These are phyloP conservation scores for Miltochrista miniata DNA, from an alignment of 2,888 invertebrate genomes.

Conservation along the genomic window DNA sequence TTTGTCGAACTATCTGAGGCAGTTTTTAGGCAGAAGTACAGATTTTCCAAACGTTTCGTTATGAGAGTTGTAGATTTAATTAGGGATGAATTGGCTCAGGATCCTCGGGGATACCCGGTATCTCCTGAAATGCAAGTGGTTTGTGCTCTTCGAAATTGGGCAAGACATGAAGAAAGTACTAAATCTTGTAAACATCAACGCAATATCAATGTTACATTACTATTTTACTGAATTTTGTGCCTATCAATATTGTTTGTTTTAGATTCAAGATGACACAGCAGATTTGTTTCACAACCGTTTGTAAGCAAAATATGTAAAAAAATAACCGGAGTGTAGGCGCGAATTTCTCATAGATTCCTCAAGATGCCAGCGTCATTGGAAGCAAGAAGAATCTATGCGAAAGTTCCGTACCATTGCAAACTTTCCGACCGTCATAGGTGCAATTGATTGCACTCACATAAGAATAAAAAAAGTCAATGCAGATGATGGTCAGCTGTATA, in stretches of 20 bases:
- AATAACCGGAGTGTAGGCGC: slow-evolving; percentile 11
- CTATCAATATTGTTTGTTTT: neutral
- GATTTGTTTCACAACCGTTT: slow-evolving; percentile 16
- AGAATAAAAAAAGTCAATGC: slow-evolving; percentile 17
- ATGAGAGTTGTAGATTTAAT: no score
- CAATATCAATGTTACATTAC: no score
- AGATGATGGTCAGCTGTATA: no score
- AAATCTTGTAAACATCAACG: no score
- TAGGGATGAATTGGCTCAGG: no score
- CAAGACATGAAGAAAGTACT: no score
- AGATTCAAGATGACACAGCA: slow-evolving; percentile 22
- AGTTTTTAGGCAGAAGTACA: neutral
- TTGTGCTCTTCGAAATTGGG: no score
- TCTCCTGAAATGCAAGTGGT: no score
- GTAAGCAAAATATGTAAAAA: slow-evolving; percentile 15
- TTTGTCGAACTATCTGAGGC: neutral
- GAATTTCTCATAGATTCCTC: slow-evolving; percentile 9
- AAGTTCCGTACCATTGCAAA: slow-evolving; percentile 9
- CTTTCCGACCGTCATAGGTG: slow-evolving; percentile 13
- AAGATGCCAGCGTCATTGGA: slow-evolving; percentile 12
- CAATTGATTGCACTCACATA: slow-evolving; percentile 16
- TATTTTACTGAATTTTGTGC: neutral
- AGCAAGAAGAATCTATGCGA: slow-evolving; percentile 7
- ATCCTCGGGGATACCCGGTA: no score
- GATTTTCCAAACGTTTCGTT: neutral